Base-by-base conservation (phyloP, 2,797 vertebrate genomes). In the Cryptoblepharus egeriae region DNA sequence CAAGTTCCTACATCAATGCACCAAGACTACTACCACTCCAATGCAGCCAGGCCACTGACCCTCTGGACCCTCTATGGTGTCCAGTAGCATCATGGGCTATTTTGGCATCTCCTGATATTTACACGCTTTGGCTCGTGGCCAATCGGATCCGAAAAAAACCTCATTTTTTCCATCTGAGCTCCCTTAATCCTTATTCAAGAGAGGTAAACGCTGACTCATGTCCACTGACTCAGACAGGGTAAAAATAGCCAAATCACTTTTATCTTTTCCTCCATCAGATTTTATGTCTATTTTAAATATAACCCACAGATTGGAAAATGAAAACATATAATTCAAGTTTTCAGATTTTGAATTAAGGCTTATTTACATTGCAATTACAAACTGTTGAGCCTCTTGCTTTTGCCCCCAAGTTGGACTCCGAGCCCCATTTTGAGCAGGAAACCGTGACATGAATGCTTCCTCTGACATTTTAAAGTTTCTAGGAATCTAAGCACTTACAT, bases 221-320 rank as follows among this genome's bases (percentile, higher is more conserved):
- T 58, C 0, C 0, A 35, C 63, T 60, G 49, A n/a, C 15, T 32
- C 2, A 12, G 37, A 72, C 55, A 78, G 24, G 32, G 81, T 75
- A 82, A 79, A 0, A 8, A 58, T 12, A 26, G 3, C 49, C 18
- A 45, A 80, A 72, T 1, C 20, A 8, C 1, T 77, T 81, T 49
- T 58, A 58, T 52, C 52, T 73, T 61, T 58, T 78, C 65, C 12
- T 45, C 69, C 28, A 68, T 84, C 76, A 32, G 76, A 79, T 45
- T 30, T 58, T 73, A 45, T 22, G 16, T 35, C 61, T 65, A 37
- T 10, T 60, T 72, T 77, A 71, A 72, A 78, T 78, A 79, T 73
- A 83, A 73, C 82, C 37, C 26, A 24, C 26, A 24, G 68, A 69
- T 55, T 4, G 22, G 39, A 30, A 32, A 16, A 60, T 11, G 42